Conservation (phyloP, 2,113 vertebrate species). For the Calonectris borealis region DNA sequence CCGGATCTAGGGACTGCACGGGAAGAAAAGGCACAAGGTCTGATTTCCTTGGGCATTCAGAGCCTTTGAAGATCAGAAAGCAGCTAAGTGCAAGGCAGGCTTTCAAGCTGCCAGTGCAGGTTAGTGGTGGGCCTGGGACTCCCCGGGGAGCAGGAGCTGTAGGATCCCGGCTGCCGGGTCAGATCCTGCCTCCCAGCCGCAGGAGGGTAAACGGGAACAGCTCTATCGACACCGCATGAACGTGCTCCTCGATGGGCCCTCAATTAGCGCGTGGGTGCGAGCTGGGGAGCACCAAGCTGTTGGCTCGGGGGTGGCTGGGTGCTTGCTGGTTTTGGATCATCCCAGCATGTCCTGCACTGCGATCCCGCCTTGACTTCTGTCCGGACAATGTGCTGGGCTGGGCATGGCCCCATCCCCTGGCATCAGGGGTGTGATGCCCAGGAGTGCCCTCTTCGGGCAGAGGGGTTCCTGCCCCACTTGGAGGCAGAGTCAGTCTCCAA, state of each 20-base stretch:
- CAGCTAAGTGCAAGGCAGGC: conserved; percentile 48
- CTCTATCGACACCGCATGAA: rapidly evolving
- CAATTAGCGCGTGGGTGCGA: not conserved
- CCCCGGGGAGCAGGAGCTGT: not conserved
- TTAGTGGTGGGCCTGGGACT: conserved; percentile 46
- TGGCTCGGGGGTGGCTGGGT: not conserved
- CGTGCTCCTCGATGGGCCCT: rapidly evolving
- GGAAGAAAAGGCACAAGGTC: conserved; percentile 45
- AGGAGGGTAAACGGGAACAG: not conserved
- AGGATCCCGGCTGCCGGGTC: not conserved
- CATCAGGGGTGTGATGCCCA: not conserved
- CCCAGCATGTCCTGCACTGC: not conserved
- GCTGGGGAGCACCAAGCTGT: not conserved
- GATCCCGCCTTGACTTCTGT: not conserved
- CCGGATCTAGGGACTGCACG: not conserved
- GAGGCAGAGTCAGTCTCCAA: not conserved
- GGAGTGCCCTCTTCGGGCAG: not conserved
- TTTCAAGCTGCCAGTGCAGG: conserved; percentile 40
- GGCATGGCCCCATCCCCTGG: not conserved
- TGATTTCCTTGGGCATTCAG: conserved; percentile 41
- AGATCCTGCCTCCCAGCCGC: not conserved
- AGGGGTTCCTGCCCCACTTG: not conserved
- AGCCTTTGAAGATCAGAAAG: conserved; percentile 62
- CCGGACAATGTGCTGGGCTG: not conserved
- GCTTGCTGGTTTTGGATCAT: not conserved